Base-by-base conservation (phyloP, 2,888 invertebrate genomes). In the Caenorhabditis macrosperma region DNA sequence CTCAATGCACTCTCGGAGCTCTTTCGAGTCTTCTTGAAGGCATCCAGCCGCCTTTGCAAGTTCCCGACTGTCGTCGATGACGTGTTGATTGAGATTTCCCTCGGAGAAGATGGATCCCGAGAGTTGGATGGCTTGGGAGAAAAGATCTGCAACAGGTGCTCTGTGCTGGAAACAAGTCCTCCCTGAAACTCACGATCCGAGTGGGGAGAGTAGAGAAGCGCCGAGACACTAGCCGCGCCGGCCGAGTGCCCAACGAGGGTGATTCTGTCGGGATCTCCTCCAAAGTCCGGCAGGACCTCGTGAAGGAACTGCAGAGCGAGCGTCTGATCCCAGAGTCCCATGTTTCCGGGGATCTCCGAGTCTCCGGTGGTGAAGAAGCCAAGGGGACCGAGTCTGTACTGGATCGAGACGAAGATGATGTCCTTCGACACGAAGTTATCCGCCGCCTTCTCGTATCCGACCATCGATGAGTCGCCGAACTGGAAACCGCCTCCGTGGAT, bases 331-430 rank as follows among this genome's bases (percentile, higher is more conserved):
- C 85, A 86, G 0, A 85, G 64, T n/a, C 86, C 86, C 71, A 83
- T 77, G 50, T 86, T 86, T 54, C 86, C 86, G 10, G 85, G 78
- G n/a, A 82, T 80, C 20, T 76, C 77, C 0, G 67, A 60, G 41
- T 85, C 84, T 20, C 86, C 86, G 1, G 84, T 82, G 2, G 86
- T 82, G 68, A 86, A 86, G 80, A 86, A 86, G 1, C 86, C 86
- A 26, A 86, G 71, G 1, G 84, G 83, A 30, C 86, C 86, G 10
- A 86, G 68, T 17, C 86, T 66, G 54, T 86, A 86, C 50, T 86
- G 84, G 15, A 86, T 60, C 12, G 86, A 83, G 6, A 86, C 85
- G 15, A 84, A 85, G 17, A 86, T 81, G 46, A 86, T 83, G 41
- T 83, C 86, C 38, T 86, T 44, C 0, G 82, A 66, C 2, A 84